These are phyloP conservation scores for Eptatretus burgeri DNA, from an alignment of 2,113 vertebrate species.

Conservation along the genomic window DNA sequence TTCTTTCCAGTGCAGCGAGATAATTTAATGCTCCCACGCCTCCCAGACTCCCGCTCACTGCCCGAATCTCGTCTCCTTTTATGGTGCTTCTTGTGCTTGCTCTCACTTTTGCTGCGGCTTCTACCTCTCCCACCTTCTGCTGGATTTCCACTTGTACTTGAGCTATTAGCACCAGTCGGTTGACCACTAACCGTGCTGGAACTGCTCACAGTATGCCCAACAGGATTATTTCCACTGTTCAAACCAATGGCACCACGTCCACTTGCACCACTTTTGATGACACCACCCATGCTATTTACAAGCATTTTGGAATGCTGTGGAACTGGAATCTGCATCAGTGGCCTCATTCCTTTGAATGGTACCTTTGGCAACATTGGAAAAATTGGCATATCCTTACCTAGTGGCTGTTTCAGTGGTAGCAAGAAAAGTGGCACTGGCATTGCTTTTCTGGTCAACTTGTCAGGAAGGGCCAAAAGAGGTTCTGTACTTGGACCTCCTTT, in stretches of 20 bases:
- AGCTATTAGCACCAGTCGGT: not conserved
- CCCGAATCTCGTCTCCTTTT: constrained; percentile 1
- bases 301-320: not conserved
- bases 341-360: not conserved
- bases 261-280: not conserved
- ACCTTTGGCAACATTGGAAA: not conserved
- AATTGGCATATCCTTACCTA: no score
- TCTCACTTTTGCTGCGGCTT: constrained; percentile 1
- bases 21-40: not conserved
- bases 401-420: no score
- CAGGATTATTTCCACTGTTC: not conserved
- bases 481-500: no score
- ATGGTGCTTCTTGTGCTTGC: constrained; percentile 4
- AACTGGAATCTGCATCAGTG: not conserved
- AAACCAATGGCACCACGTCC: not conserved
- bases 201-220: not conserved
- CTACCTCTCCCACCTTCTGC: not conserved
- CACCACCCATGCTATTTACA: not conserved
- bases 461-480: no score
- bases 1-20: not conserved
- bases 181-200: not conserved
- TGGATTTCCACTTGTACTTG: not conserved
- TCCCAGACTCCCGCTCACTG: not conserved
- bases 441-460: no score
- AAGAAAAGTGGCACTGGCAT: no score